These are phyloP conservation scores for Apomyelois bistriatella DNA, from an alignment of 2,888 invertebrate species.

Conservation along the genomic window DNA sequence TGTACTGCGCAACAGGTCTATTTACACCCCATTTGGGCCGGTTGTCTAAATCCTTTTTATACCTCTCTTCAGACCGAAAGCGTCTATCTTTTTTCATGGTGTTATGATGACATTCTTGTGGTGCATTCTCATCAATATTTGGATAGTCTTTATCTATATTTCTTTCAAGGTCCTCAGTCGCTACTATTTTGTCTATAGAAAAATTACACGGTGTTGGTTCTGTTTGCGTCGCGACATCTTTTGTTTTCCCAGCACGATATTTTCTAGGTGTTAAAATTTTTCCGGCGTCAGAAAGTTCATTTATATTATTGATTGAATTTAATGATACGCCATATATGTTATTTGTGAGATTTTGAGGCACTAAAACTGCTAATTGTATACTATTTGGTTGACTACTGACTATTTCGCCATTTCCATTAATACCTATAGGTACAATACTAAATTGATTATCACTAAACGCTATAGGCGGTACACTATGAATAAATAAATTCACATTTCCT, in stretches of 20 bases:
- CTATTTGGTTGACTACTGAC: constrained; percentile 65
- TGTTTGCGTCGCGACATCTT: constrained; percentile 86
- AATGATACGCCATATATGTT: constrained; percentile 67
- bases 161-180: constrained; percentile 56
- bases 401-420: constrained; percentile 59
- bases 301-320: constrained; percentile 56
- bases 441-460: constrained; percentile 64
- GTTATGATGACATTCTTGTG: constrained; percentile 69
- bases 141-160: constrained; percentile 76
- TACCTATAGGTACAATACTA: constrained; percentile 68
- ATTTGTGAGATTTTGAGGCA: constrained; percentile 72
- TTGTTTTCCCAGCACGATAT: constrained; percentile 68
- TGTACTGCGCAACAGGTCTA: constrained; percentile 88
- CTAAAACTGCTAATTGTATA: constrained; percentile 81
- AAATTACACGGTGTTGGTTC: constrained; percentile 57
- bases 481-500: constrained; percentile 66
- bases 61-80: constrained; percentile 75
- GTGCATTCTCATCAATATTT: constrained; percentile 73
- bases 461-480: constrained; percentile 67
- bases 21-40: constrained; percentile 89
- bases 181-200: constrained; percentile 50
- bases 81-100: constrained; percentile 75
- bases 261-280: constrained; percentile 70
- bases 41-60: constrained; percentile 80
- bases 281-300: constrained; percentile 49